Base-by-base conservation (phyloP, 2,797 vertebrate species). In the Lithobates sylvaticus region DNA sequence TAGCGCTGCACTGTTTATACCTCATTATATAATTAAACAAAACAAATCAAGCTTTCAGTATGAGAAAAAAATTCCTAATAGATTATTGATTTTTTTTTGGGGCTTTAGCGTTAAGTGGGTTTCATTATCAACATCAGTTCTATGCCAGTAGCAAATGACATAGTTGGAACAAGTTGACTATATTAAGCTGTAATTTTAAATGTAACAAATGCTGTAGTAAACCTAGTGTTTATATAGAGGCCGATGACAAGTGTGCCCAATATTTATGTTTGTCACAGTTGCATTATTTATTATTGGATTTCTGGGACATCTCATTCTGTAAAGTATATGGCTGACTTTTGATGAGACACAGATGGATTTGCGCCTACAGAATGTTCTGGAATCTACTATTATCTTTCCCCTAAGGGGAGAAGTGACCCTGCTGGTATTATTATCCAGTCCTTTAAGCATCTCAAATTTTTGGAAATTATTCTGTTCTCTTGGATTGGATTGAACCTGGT, bases 21-120 rank as follows among this genome's bases (percentile, higher is more conserved):
- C 29, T 29, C 29, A 32, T 32, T 32, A 81, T 76, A 81, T 70
- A 86, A 81, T 81, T 86, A 86, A 67, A 44, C 78, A 81, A 81
- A 54, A 16, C 16, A 54, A 61, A 75, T 81, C 47, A 76, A 72
- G 54, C n/a, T 70, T 76, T 54, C 64, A 76, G 81, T 32, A 58
- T 32, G 47, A 18, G 23, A 67, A 85, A 79, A 81, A 65, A 65
- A 86, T 29, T 70, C 78, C 44, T 81, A 86, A 86, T 86, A 81
- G 84, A 61, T 76, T 86, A 81, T 86, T 86, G 84, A 86, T 81
- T 85, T 75, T 85, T 75, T 47, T 86, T 85, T 69, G 34, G 50
- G 64, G 78, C 61, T 36, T 23, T 86, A 26, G 47, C 81, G 74
- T 69, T 26, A 76, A 76, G 75, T 67, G 64, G 18, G 58, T 65